Base-by-base conservation (phyloP, 2,888 invertebrate genomes). In the Drosophila peninsularis region DNA sequence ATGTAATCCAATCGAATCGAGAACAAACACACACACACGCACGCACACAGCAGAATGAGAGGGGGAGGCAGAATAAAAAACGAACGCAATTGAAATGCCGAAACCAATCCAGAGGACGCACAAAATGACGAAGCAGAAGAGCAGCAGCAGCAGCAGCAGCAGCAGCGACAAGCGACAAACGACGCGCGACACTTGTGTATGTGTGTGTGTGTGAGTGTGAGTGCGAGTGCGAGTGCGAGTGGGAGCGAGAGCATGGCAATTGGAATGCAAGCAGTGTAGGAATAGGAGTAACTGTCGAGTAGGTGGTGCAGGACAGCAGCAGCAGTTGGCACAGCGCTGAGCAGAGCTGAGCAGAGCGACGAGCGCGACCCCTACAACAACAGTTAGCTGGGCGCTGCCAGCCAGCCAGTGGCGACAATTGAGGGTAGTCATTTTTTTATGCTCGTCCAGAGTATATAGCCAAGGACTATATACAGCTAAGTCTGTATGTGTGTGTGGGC, bases 1-100 rank as follows among this genome's bases (percentile, higher is more conserved):
- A 80, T 84, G 83, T 84, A 88, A 83, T 88, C 87, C 84, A 86
- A 86, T 84, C 87, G 83, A 80, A 82, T 74, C 63, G 77, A 76
- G 77, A 77, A 79, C 71, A 81, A 71, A 78, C 69, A 80, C 81
- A 73, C 66, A 71, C 61, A 67, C 69, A 64, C 60, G 21, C 64
- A 63, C 37, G 14, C 64, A 64, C 37, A 30, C 47, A 30, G 24
- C n/a, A 32, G 56, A 54, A 44, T 39, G 53, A 47, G 77, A 55
- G 69, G 76, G 62, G 63, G 63, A 64, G 64, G 64, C 9, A 56
- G 69, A 60, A 70, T 82, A 88, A 88, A 85, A 88, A 83, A 82
- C 83, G 88, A 85, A 85, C 70, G 74, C 80, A 80, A 70, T 85
- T 80, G 82, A 80, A 84, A 58, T 68, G 79, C 69, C 55, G 83